Evolutionary conservation across 2,113 vertebrate genomes (phyloP).

Genomic region (Stictonetta naevosa): DNA sequence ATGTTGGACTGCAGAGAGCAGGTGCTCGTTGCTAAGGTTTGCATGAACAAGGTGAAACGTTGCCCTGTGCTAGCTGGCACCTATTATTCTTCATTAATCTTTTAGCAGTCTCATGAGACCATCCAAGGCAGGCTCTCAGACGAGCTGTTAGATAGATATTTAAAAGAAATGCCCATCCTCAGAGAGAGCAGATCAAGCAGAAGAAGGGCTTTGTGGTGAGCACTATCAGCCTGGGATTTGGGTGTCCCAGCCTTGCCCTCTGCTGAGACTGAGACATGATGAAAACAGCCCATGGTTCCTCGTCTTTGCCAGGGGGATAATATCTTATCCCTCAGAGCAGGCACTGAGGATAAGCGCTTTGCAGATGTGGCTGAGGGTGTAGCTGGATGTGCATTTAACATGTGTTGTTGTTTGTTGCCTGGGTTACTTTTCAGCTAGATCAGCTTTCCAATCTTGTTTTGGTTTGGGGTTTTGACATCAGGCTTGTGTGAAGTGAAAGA

Average conservation of each 20-base stretch:
- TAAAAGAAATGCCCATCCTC: neutral
- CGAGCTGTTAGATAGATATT: neutral
- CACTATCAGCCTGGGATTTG: neutral
- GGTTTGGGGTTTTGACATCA: neutral
- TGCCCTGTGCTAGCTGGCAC: neutral
- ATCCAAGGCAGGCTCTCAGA: neutral
- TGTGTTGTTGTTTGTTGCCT: slow-evolving; percentile 28
- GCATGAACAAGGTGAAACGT: neutral
- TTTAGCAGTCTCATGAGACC: neutral
- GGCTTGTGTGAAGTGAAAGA: neutral
- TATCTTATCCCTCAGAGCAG: neutral
- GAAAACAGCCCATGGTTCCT: neutral
- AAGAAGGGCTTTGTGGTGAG: neutral
- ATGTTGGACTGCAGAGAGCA: neutral
- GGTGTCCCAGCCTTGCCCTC: neutral
- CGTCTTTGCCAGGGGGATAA: neutral
- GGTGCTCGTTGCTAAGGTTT: neutral
- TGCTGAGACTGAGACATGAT: neutral
- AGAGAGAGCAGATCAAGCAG: neutral
- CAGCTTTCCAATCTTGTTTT: neutral
- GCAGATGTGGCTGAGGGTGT: neutral
- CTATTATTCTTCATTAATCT: neutral
- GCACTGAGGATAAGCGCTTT: neutral
- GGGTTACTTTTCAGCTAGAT: slow-evolving; percentile 1
- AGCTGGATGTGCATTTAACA: neutral